Base-by-base conservation (phyloP, 2,888 invertebrate genomes). In the Megalurothrips usitatus region DNA sequence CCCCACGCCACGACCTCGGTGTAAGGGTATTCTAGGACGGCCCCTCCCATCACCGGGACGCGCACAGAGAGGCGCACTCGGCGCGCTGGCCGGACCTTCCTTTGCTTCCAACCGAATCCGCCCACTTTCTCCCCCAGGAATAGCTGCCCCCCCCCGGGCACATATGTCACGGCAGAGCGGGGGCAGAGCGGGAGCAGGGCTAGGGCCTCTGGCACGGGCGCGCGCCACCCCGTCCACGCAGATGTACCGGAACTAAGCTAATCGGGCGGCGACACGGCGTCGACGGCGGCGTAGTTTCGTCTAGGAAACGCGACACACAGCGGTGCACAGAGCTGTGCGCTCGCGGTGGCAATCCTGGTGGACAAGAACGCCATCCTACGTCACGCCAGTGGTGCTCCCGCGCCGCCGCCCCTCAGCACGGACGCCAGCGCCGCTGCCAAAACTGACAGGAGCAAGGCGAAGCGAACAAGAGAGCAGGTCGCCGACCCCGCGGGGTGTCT, bases 41-140 rank as follows among this genome's bases (percentile, higher is more conserved):
- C 3, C 34, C 34, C 34, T 43, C 14, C 58, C 58, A 17, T 58
- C 58, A 14, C 58, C 58, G 19, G 4, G 68, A 4, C 26, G 11
- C 9, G 26, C 26, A 75, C 68, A 12, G 12, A 12, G 12, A 19
- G 23, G 26, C 23, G 26, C 68, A 26, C 4, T 26, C 12, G 23
- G 9, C 68, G 9, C 68, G 26, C 68, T 26, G 26, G 11, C 26
- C 68, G 14, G 6, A 6, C 52, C 58, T 58, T 58, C 58, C 58
- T 75, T 75, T 75, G 68, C 68, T 26, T 75, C 26, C 23, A 26
- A 75, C 23, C 68, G 68, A 23, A 75, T 75, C 68, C 68, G 26
- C 68, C 68, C 68, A 75, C 68, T 23, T 75, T 26, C 23, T 75
- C 14, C 58, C 68, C 68, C 68, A 75, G 68, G 68, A 75, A 75